Percentiles rank a stretch among this genome's conserved stretches.
These are phyloP conservation scores for Aplodontia rufa DNA, from an alignment of 2,113 vertebrate genomes.

Conservation along the genomic window DNA sequence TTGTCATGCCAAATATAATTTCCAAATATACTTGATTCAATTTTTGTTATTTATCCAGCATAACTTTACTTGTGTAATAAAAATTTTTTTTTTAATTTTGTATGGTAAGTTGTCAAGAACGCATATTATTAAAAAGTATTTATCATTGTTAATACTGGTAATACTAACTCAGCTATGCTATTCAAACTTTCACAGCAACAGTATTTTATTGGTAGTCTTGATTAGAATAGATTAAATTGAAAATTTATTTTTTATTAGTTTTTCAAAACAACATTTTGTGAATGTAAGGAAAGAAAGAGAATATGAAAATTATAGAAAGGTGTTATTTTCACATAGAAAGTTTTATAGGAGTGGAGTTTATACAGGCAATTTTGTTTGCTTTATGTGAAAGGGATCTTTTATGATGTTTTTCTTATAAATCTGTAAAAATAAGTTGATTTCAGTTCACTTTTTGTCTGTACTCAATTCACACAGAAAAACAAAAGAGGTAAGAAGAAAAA, in stretches of 20 bases:
- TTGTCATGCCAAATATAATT: background rate
- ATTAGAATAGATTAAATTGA: background rate
- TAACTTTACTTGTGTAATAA: background rate
- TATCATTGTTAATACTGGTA: background rate
- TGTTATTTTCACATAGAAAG: background rate
- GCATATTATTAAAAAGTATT: background rate
- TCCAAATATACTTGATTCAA: background rate
- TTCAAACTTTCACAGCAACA: background rate
- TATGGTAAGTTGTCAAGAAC: background rate
- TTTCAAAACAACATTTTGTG: too few relatives aligned
- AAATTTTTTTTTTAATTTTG: background rate
- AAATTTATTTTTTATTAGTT: background rate
- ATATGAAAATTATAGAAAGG: background rate
- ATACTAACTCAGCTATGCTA: background rate
- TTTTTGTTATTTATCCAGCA: background rate
- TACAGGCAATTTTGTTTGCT: background rate
- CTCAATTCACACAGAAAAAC: background rate
- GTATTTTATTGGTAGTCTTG: background rate
- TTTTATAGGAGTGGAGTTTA: background rate
- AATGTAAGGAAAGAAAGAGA: background rate
- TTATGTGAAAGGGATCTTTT: background rate
- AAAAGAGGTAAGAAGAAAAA: background rate
- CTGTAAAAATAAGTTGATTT: background rate
- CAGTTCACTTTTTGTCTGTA: fast-evolving
- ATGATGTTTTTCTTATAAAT: background rate